Evolutionary conservation across 2,113 vertebrate genomes (phyloP).

Genomic region (Bufo gargarizans): DNA sequence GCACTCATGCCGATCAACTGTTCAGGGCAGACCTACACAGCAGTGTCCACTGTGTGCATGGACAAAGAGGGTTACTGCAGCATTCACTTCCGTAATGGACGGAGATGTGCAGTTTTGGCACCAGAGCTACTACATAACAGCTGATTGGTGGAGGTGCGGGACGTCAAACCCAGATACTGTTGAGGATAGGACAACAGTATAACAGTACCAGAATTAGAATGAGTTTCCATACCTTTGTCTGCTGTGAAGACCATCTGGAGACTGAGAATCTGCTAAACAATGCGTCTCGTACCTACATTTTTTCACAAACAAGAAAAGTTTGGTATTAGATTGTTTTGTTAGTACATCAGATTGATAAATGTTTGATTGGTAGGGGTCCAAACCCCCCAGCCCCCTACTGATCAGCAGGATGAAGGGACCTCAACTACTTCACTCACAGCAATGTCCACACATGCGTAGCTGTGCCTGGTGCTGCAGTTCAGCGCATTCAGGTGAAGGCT

Average conservation of each 20-base stretch:
- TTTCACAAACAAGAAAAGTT: background rate
- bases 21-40: too few species aligned
- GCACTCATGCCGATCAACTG: too few species aligned
- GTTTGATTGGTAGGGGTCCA: background rate
- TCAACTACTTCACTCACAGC: too few species aligned
- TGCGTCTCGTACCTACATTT: constrained; percentile 74
- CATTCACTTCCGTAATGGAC: too few species aligned
- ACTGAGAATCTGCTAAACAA: constrained; percentile 72
- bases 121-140: too few species aligned
- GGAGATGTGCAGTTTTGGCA: too few species aligned
- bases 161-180: too few species aligned
- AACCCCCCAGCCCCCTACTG: background rate
- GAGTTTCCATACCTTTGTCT: constrained; percentile 72
- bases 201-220: too few species aligned
- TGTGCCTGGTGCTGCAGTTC: background rate
- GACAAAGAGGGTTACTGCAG: too few species aligned
- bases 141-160: too few species aligned
- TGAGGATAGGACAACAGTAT: too few species aligned
- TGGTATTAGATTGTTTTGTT: background rate
- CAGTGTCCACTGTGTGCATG: too few species aligned
- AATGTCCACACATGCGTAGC: background rate
- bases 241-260: constrained; percentile 74
- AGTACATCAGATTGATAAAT: background rate
- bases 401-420: background rate
- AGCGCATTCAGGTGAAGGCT: background rate